Base-by-base conservation (phyloP, 1,140 invertebrate genomes). In the Hesperophylax magnus region DNA sequence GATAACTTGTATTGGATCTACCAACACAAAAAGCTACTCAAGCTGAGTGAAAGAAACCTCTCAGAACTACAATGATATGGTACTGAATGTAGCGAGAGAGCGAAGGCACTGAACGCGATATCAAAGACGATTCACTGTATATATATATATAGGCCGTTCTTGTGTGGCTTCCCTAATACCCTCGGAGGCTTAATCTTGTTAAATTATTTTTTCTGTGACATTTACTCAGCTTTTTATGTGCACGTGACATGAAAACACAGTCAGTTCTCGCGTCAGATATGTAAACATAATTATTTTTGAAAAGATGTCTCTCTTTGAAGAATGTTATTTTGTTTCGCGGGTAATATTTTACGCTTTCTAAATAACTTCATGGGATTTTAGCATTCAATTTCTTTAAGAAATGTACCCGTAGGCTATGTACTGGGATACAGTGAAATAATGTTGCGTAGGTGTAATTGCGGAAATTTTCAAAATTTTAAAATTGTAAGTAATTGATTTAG, bases 161-260 rank as follows among this genome's bases (percentile, higher is more conserved):
- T 84, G 34, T 84, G 54, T 20, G 82, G 82, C 82, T 84, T 84
- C 82, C 17, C 39, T 77, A 84, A 81, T 82, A 67, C 80, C 39
- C 22, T 17, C 63, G 63, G 65, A 75, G 54, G 58, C 24, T 76
- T 84, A 84, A 84, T 84, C 82, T 78, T 82, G 82, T 84, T 84
- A 84, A 81, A 84, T 81, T 69, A 81, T 82, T 79, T 84, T 39
- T 78, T 76, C 56, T 71, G 58, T 81, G 80, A 61, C 78, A 81
- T 84, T 81, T 80, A 60, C 65, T 54, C 58, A 18, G 61, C 61
- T 47, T 71, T 72, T 69, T 52, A 75, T 63, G 72, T 58, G 56
- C n/a, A 22, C 56, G 56, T 58, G n/a, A 58, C n/a, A 22, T 58
- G n/a, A 22, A 58, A 58, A 58, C 18, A 58, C 20, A 18, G 17